Base-by-base conservation (phyloP, 2,888 invertebrate genomes). In the Tyria jacobaeae region DNA sequence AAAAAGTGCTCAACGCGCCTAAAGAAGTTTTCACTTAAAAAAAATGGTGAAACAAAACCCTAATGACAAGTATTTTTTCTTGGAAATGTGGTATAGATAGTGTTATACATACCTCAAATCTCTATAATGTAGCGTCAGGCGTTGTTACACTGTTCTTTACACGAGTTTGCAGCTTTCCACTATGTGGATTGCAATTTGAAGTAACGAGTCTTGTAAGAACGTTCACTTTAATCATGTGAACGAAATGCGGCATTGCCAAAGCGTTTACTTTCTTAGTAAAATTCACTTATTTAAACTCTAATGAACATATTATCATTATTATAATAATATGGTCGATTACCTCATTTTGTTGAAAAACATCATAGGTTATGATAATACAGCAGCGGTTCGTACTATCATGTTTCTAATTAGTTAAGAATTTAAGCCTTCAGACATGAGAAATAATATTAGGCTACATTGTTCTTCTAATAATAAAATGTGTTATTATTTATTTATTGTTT, bases 121-220 rank as follows among this genome's bases (percentile, higher is more conserved):
- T 24, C 35, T 17, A 44, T 35, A 24, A 60, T 24, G 39, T 10
- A 17, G n/a, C 48, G 15, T 9, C 14, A 27, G 6, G 48, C 21
- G 21, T 60, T 54, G 53, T 59, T 17, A 35, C 24, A 37, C 44
- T n/a, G 17, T 24, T 21, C 60, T 39, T 54, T 54, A 31, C n/a
- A 39, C 15, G 39, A 27, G 47, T 37, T 53, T 37, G 3, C 39
- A 4, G 17, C 31, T 27, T 41, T 21, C 41, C 41, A 54, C 37
- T 60, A 49, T n/a, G 53, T 48, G 48, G 39, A 60, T 60, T 60
- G 48, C 53, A 54, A 60, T 60, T 14, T 54, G 53, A 39, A 48
- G 47, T 37, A 48, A 48, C 49, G 60, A 54, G 24, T 24, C 25
- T 27, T 37, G 10, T 47, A 10, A n/a, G 10, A 2, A 12, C 24